Evolutionary conservation across 2,888 invertebrate species (phyloP).

Genomic region (Leptinotarsa tumamoca): DNA sequence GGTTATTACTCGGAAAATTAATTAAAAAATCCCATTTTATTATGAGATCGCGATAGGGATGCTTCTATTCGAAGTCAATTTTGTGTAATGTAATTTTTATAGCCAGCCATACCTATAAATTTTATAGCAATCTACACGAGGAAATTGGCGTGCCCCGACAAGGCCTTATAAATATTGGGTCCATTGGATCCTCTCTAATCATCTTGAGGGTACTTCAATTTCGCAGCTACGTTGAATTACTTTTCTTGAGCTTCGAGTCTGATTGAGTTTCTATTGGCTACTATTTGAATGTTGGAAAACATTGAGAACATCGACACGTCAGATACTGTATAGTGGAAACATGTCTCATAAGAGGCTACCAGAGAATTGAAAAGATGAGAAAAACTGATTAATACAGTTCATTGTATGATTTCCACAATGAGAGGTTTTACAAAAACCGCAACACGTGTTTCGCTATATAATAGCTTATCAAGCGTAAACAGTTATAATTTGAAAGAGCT

Average conservation of each 20-base stretch:
- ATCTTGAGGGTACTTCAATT: slow-evolving; percentile 51
- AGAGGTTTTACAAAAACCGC: no score
- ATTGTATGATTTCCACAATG: no score
- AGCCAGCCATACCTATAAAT: slow-evolving; percentile 62
- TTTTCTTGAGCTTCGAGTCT: slow-evolving; percentile 43
- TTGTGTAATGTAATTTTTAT: slow-evolving; percentile 65
- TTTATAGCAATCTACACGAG: slow-evolving; percentile 63
- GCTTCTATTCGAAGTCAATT: slow-evolving; percentile 62
- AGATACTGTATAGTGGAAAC: no score
- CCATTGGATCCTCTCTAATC: slow-evolving; percentile 55
- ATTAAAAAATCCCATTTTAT: slow-evolving; percentile 42
- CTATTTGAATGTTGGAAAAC: neutral
- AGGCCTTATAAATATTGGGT: slow-evolving; percentile 61
- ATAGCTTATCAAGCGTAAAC: no score
- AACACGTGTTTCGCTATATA: no score
- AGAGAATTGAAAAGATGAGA: no score
- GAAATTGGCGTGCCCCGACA: slow-evolving; percentile 59
- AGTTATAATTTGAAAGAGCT: no score
- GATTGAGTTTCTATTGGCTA: slow-evolving; percentile 5
- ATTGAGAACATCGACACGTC: no score
- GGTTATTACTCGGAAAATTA: slow-evolving; percentile 31
- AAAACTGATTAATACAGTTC: no score
- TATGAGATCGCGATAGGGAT: slow-evolving; percentile 40
- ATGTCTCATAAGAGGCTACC: no score
- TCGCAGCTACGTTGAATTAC: slow-evolving; percentile 43